These are phyloP conservation scores for Oopsacas minuta DNA, from an alignment of 37 sponge, comb jelly and placozoan genomes.

Conservation along the genomic window DNA sequence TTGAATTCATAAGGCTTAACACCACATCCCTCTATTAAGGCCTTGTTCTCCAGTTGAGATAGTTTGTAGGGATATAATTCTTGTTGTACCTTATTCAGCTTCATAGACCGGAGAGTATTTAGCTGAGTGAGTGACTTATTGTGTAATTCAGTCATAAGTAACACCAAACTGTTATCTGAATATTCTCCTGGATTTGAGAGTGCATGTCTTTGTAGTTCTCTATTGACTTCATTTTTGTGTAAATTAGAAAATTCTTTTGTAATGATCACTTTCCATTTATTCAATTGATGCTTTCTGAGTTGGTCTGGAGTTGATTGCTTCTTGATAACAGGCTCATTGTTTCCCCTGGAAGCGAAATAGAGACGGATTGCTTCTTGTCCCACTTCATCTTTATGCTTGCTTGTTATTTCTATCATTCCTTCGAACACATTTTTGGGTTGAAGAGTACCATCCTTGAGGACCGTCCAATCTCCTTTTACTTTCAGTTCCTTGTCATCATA, in stretches of 20 bases:
- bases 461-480: not conserved
- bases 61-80: not conserved
- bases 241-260: not conserved
- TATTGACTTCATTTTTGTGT: not conserved
- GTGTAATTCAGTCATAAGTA: not conserved
- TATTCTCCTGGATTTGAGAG: not conserved
- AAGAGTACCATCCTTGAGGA: not conserved
- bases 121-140: not conserved
- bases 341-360: not conserved
- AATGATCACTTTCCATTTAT: not conserved
- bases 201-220: not conserved
- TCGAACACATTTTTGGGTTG: conserved; percentile 17
- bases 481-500: not conserved
- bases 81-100: not conserved
- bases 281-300: not conserved
- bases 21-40: not conserved
- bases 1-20: not conserved
- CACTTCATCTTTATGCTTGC: conserved; percentile 13
- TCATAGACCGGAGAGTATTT: not conserved
- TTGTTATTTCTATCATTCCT: not conserved
- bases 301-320: not conserved
- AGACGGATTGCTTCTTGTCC: not conserved
- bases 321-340: not conserved
- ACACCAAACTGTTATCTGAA: not conserved
- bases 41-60: not conserved